Conservation (phyloP, 2,113 vertebrate species). For the Puffinus mauretanicus region DNA sequence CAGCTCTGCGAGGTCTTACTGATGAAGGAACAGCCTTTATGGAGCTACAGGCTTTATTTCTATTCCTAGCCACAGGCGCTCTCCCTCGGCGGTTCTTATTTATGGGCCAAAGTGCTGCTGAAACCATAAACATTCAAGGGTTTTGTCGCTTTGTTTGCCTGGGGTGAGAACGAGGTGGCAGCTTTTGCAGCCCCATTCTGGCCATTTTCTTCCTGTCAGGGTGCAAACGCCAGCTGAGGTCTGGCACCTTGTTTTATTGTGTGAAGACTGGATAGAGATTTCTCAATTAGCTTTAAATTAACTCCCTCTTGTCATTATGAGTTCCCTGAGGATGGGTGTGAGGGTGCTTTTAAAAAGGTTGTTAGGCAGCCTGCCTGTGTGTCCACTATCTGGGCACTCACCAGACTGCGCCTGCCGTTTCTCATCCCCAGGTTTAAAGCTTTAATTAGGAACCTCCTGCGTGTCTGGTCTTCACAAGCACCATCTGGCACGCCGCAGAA, state of each 20-base stretch:
- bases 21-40: background rate
- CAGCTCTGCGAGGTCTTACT: background rate
- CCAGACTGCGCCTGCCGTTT: slow-evolving; percentile 62
- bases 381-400: slow-evolving; percentile 36
- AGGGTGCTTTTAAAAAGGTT: slow-evolving; percentile 39
- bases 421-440: slow-evolving; percentile 72
- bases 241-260: slow-evolving; percentile 71
- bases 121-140: background rate
- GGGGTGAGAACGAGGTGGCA: slow-evolving; percentile 54
- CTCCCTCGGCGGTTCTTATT: background rate
- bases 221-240: slow-evolving; percentile 72
- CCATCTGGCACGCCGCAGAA: slow-evolving; percentile 73
- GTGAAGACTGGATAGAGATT: slow-evolving; percentile 68
- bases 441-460: slow-evolving; percentile 78
- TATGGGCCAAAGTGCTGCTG: background rate
- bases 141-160: background rate
- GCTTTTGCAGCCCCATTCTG: slow-evolving; percentile 43
- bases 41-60: background rate
- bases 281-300: slow-evolving; percentile 81
- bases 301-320: slow-evolving; percentile 72
- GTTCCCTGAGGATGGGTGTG: slow-evolving; percentile 68
- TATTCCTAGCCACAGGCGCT: background rate
- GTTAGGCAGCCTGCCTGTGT: slow-evolving; percentile 25
- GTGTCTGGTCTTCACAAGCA: slow-evolving; percentile 65
- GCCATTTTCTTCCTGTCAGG: slow-evolving; percentile 48